A percentile compares a stretch with the other conserved stretches of the same genome.
Conservation (phyloP, 1,140 invertebrate species). For the Drosophila sp. region DNA sequence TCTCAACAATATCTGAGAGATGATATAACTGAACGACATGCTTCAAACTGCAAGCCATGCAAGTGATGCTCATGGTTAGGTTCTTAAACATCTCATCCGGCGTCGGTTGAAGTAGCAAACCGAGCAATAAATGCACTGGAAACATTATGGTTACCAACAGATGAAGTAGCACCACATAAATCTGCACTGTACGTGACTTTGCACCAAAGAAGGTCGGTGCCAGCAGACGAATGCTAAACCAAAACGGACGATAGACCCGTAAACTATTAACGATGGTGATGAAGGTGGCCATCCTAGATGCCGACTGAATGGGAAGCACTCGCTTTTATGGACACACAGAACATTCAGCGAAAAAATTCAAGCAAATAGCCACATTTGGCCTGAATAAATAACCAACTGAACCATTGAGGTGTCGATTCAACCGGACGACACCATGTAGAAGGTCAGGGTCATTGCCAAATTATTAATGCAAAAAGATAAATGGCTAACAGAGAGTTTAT, state of each 20-base stretch:
- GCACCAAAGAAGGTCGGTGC: constrained; percentile 45
- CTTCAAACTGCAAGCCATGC: constrained; percentile 52
- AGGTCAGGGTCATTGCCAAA: neutral
- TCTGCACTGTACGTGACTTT: neutral
- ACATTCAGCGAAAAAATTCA: constrained; percentile 9
- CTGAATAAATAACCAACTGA: neutral
- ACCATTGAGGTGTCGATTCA: neutral
- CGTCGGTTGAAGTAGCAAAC: constrained; percentile 27
- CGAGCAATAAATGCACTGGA: constrained; percentile 53
- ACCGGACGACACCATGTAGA: neutral
- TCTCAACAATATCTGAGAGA: constrained; percentile 44
- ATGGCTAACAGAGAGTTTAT: too few species aligned
- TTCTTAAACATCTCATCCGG: constrained; percentile 46
- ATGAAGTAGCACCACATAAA: constrained; percentile 33
- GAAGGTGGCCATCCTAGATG: constrained; percentile 24
- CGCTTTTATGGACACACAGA: constrained; percentile 40
- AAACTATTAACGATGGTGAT: constrained; percentile 44
- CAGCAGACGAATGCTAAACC: constrained; percentile 50
- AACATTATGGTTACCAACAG: constrained; percentile 49
- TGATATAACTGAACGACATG: constrained; percentile 36
- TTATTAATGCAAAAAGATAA: neutral
- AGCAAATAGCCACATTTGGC: neutral
- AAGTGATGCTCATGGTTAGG: constrained; percentile 40
- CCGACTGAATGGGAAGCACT: neutral
- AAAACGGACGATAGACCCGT: constrained; percentile 52